phyloP scores from a whole-genome alignment of 1,140 invertebrate species.

The Liolophura sinensis region DNA sequence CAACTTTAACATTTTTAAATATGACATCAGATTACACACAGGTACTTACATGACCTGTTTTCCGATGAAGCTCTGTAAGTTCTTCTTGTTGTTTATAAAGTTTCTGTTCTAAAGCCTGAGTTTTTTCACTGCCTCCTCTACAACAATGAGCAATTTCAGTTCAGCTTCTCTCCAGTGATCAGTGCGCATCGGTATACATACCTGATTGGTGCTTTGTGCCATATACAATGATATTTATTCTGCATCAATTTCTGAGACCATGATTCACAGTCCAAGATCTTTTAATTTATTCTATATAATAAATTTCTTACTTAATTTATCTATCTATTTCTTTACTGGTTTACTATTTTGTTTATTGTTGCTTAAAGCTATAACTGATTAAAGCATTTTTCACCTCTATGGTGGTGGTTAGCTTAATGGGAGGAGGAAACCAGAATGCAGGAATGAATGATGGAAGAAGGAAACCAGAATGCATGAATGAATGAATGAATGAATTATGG shows the following conservation, averaged over 20 bases:
- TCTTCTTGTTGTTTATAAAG: constrained; percentile 81
- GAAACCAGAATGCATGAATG: too few species aligned
- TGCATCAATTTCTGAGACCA: neutral
- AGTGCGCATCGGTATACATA: neutral
- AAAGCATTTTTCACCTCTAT: too few species aligned
- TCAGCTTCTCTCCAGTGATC: neutral
- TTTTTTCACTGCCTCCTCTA: constrained; percentile 27
- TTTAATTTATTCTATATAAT: too few species aligned
- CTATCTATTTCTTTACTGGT: too few species aligned
- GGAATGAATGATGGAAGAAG: too few species aligned
- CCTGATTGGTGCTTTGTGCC: constrained; percentile 1
- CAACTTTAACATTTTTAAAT: neutral
- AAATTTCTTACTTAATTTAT: too few species aligned
- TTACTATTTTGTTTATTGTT: too few species aligned
- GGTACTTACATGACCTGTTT: constrained; percentile 72
- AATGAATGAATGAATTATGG: too few species aligned
- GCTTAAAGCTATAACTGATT: too few species aligned
- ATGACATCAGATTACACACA: neutral
- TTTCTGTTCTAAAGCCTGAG: constrained; percentile 74
- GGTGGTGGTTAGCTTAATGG: too few species aligned
- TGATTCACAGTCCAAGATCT: neutral
- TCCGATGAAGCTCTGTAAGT: constrained; percentile 83
- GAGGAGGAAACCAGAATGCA: too few species aligned
- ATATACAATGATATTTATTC: neutral
- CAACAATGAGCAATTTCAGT: neutral